phyloP scores from a whole-genome alignment of 64 coral and sea anemone genomes.

The Stylophora pistillata region DNA sequence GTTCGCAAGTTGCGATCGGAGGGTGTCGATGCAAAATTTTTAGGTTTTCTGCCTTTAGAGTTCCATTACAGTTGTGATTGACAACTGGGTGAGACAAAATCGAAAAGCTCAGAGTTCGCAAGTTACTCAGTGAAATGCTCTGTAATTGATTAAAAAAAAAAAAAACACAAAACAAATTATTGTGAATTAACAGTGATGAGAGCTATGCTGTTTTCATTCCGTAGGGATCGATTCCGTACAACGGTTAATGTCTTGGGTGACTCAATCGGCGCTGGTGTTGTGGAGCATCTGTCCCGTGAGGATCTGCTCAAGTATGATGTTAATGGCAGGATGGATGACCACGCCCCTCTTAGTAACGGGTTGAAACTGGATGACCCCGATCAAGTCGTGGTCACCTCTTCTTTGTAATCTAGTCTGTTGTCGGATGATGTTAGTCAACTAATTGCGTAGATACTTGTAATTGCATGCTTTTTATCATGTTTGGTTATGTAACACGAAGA shows the following conservation, averaged over 20 bases:
- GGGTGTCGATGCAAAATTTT: too few relatives aligned
- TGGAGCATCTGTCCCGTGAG: slow-evolving; percentile 70
- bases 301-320: slow-evolving; percentile 49
- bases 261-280: slow-evolving; percentile 61
- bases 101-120: too few relatives aligned
- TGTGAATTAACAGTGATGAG: background rate
- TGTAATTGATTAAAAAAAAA: too few relatives aligned
- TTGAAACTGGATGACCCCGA: background rate
- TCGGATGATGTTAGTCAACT: background rate
- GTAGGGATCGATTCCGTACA: slow-evolving; percentile 80
- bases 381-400: background rate
- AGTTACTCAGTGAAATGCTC: too few relatives aligned
- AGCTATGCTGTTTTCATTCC: background rate
- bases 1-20: too few relatives aligned
- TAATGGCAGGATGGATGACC: background rate
- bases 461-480: background rate
- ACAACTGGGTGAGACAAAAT: too few relatives aligned
- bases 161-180: background rate
- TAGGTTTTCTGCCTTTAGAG: too few relatives aligned
- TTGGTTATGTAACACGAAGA: background rate
- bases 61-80: too few relatives aligned
- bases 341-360: background rate
- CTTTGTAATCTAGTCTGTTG: background rate
- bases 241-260: slow-evolving; percentile 83
- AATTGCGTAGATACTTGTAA: background rate